Evolutionary conservation across 1,140 invertebrate species (phyloP).

Genomic region (Drosophila bipectinata): DNA sequence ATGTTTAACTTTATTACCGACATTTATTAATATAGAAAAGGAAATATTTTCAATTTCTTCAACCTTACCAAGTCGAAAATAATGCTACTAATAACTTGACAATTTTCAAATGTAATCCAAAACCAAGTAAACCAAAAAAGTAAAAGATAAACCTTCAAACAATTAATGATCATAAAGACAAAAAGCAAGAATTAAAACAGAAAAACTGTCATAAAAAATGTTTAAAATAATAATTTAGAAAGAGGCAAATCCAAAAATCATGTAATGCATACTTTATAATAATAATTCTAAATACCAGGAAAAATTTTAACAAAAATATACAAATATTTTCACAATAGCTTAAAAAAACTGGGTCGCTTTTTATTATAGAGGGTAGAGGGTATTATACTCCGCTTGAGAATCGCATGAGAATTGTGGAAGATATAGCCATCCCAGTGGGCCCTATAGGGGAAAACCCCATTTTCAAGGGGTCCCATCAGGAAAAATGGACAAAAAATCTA

Average conservation of each 20-base stretch:
- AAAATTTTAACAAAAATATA: constrained; percentile 76
- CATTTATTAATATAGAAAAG: constrained; percentile 37
- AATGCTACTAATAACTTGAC: constrained; percentile 35
- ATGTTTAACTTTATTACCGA: constrained; percentile 21
- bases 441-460: too few species aligned
- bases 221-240: constrained; percentile 52
- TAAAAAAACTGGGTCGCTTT: constrained; percentile 26
- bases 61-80: constrained; percentile 18
- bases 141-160: constrained; percentile 24
- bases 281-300: constrained; percentile 50
- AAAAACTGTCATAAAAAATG: constrained; percentile 34
- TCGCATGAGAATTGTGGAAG: too few species aligned
- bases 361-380: not conserved
- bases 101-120: constrained; percentile 41
- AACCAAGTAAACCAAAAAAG: not conserved
- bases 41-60: constrained; percentile 36
- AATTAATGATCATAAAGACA: constrained; percentile 23
- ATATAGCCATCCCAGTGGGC: too few species aligned
- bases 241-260: constrained; percentile 47
- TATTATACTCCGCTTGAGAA: not conserved
- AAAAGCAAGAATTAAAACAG: not conserved
- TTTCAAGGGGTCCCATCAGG: too few species aligned
- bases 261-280: constrained; percentile 60
- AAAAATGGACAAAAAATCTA: too few species aligned
- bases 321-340: constrained; percentile 81